phyloP scores from a whole-genome alignment of 2,888 invertebrate genomes.

The Spisula subtruncata region DNA sequence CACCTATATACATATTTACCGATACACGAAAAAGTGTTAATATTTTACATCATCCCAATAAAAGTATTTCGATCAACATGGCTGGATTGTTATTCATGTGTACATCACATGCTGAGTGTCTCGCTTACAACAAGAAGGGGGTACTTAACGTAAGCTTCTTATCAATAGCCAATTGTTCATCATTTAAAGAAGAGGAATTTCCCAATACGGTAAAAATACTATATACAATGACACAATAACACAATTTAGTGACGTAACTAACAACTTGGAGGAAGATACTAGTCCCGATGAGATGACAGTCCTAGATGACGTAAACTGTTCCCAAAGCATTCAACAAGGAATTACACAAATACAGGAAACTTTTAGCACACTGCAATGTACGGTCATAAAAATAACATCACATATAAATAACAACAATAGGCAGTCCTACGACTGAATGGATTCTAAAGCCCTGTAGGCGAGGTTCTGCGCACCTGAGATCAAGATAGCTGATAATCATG shows the following conservation, averaged over 20 bases:
- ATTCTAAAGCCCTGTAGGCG: neutral
- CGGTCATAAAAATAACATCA: conserved; percentile 12
- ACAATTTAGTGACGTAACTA: neutral
- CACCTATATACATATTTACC: neutral
- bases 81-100: neutral
- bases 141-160: neutral
- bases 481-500: neutral
- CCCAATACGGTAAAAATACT: conserved; percentile 1
- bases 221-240: too few species aligned
- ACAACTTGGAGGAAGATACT: neutral
- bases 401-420: neutral
- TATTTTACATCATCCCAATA: neutral
- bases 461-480: neutral
- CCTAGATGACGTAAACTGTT: neutral
- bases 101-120: neutral
- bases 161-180: conserved; percentile 17
- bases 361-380: neutral
- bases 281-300: neutral
- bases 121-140: neutral
- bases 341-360: neutral
- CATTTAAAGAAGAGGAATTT: neutral
- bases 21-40: neutral
- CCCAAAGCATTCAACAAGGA: neutral
- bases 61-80: neutral
- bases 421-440: neutral